Conservation (phyloP, 2,113 vertebrate genomes). For the Pelvicachromis taeniatus region DNA sequence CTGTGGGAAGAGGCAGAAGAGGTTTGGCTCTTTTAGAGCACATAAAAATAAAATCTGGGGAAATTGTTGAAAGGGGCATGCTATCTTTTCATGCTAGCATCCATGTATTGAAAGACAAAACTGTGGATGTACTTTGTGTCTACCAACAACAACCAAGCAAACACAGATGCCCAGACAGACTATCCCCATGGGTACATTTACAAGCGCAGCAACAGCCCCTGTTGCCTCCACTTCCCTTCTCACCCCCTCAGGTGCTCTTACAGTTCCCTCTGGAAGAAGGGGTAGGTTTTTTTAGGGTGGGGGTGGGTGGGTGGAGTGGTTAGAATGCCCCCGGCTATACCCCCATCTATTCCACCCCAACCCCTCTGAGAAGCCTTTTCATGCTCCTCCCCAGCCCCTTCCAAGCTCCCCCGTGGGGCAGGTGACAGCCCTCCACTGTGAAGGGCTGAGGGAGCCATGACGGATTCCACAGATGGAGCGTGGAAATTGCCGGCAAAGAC, state of each 20-base stretch:
- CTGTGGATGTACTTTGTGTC: background rate
- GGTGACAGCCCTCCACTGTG: constrained; percentile 91
- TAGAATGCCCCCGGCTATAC: constrained; percentile 86
- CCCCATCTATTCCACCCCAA: constrained; percentile 61
- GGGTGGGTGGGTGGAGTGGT: background rate
- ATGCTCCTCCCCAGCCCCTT: constrained; percentile 53
- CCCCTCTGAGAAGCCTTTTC: constrained; percentile 76
- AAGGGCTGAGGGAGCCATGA: constrained; percentile 86
- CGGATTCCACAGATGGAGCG: constrained; percentile 99
- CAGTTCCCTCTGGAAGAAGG: constrained; percentile 69
- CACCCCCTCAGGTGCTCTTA: constrained; percentile 81
- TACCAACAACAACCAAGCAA: constrained; percentile 17
- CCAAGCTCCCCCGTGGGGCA: constrained; percentile 86
- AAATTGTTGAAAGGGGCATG: background rate
- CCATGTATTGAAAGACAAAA: background rate
- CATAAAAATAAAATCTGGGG: background rate
- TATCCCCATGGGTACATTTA: constrained; percentile 60
- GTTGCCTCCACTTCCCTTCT: constrained; percentile 18
- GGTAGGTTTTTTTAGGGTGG: background rate
- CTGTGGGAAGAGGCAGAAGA: background rate
- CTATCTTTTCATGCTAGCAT: background rate
- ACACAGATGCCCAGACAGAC: constrained; percentile 47
- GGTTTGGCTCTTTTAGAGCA: background rate
- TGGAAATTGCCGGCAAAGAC: constrained; percentile 96
- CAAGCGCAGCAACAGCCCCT: constrained; percentile 43